Base-by-base conservation (phyloP, 2,797 vertebrate genomes). In the Platyrinchus mystaceus region DNA sequence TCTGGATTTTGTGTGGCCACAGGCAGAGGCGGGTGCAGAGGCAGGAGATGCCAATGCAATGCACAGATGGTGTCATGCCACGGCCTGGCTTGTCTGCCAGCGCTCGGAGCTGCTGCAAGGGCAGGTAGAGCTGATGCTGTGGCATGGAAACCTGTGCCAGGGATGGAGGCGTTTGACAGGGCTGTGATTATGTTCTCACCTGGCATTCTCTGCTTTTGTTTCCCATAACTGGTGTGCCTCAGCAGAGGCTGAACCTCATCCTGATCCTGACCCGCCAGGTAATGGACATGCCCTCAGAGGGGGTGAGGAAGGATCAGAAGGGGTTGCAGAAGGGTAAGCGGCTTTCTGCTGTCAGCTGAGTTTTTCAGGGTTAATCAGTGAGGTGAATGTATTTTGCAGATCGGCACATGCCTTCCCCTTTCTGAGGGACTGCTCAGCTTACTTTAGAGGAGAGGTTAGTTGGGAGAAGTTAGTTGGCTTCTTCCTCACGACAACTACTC, bases 21-120 rank as follows among this genome's bases (percentile, higher is more conserved):
- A 7, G 15, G 8, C 50, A 24, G 50, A 10, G 8, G 21, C 0
- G 4, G 30, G 7, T 2, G 2, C 2, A 1, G 81, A 44, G 44
- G 23, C 2, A 2, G 46, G 46, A 10, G n/a, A 15, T 0, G 0
- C 23, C 63, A 27, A 0, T 0, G 1, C 3, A 1, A 34, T 11
- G 46, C 28, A 7, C 16, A 56, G 59, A 28, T 1, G 4, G 21
- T 41, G 67, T 39, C 9, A 8, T 3, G 8, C 63, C 44, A 11
- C 0, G 2, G 47, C 37, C 18, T 27, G 1, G 0, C 32, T 24
- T 43, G 34, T 26, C 24, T 58, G 7, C 30, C 10, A 1, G 67
- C 21, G 4, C 32, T 36, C 0, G 0, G 52, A 36, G 58, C 64
- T 58, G 69, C 53, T 36, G 53, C 27, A 16, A 1, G 3, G 52